phyloP scores from a whole-genome alignment of 2,888 invertebrate genomes.

The Heterodera filipjevi region DNA sequence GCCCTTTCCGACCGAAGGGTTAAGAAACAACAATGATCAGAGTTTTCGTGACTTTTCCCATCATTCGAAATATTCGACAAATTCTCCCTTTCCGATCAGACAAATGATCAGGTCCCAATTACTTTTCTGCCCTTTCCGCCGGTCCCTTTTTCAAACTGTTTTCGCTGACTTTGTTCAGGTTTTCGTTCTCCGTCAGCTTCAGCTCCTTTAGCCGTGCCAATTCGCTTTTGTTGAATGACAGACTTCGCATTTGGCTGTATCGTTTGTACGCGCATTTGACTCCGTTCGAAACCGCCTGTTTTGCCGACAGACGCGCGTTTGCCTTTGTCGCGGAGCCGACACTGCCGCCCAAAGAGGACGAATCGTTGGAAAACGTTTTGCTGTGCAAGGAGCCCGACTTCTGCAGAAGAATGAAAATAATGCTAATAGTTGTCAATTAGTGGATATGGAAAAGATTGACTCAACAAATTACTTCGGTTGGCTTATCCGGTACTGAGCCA shows the following conservation, averaged over 20 bases:
- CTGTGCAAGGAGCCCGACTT: conserved; percentile 49
- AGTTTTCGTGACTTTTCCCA: no score
- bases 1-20: no score
- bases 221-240: conserved; percentile 58
- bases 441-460: no score
- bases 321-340: conserved; percentile 40
- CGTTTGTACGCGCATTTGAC: conserved; percentile 58
- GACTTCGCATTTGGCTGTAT: conserved; percentile 57
- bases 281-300: conserved; percentile 61
- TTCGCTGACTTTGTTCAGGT: conserved; percentile 52
- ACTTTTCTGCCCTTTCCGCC: background rate
- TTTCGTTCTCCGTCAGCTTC: conserved; percentile 59
- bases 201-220: conserved; percentile 54
- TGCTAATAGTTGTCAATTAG: background rate
- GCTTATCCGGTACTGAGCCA: no score
- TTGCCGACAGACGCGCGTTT: conserved; percentile 57
- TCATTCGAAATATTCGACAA: no score
- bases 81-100: no score
- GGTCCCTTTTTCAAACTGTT: no score
- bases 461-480: no score
- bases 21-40: no score
- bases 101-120: no score
- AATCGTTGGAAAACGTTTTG: conserved; percentile 47
- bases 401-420: background rate
- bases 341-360: conserved; percentile 49